Evolutionary conservation across 1,140 invertebrate genomes (phyloP).

Genomic region (Ceratina calcarata): DNA sequence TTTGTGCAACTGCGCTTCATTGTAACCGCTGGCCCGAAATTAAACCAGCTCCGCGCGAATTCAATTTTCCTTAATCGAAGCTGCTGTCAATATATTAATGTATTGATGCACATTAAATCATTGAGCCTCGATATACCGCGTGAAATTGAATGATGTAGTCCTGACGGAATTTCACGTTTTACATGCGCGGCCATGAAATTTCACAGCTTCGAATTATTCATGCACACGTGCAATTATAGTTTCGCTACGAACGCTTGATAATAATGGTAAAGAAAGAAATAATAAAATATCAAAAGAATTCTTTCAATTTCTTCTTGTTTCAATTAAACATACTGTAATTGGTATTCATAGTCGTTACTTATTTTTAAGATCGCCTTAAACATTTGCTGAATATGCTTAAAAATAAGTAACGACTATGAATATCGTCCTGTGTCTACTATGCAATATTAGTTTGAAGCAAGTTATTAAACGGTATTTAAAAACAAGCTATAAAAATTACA

Average conservation of each 20-base stretch:
- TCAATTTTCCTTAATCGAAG: constrained; percentile 36
- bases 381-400: too few relatives aligned
- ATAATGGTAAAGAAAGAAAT: too few relatives aligned
- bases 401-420: too few relatives aligned
- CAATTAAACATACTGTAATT: too few relatives aligned
- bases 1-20: not conserved
- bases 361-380: too few relatives aligned
- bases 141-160: constrained; percentile 28
- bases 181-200: not conserved
- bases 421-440: too few relatives aligned
- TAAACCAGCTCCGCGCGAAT: constrained; percentile 1
- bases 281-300: too few relatives aligned
- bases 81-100: constrained; percentile 15
- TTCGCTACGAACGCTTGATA: not conserved
- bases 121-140: not conserved
- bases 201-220: not conserved
- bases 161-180: not conserved
- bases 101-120: constrained; percentile 23
- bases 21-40: constrained; percentile 21
- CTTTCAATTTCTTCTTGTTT: too few relatives aligned
- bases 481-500: too few relatives aligned
- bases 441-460: too few relatives aligned
- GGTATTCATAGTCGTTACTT: too few relatives aligned
- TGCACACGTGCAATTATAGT: constrained; percentile 2
- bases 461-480: too few relatives aligned